A percentile compares a stretch with the other conserved stretches of the same genome.
phyloP scores from a whole-genome alignment of 2,888 invertebrate species.

The Amblyteles armatorius region DNA sequence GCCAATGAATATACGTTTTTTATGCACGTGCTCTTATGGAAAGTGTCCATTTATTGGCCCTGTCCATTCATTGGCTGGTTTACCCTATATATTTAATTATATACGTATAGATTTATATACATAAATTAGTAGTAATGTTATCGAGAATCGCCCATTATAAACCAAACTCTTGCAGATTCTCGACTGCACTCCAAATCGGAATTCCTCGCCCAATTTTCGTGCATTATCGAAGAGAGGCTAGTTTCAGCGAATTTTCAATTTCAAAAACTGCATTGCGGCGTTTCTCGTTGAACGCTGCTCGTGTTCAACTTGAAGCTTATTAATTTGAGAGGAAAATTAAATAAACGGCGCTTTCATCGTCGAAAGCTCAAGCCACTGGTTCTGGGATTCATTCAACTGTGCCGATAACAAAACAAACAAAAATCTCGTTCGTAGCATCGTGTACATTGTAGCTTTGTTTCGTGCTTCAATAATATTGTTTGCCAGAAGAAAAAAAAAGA shows the following conservation, averaged over 20 bases:
- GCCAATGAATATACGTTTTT: too few relatives aligned
- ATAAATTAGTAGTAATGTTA: conserved; percentile 11
- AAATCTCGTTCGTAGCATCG: not conserved
- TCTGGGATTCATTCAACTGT: not conserved
- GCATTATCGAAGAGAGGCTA: conserved; percentile 7
- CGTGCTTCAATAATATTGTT: not conserved
- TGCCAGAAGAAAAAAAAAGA: not conserved
- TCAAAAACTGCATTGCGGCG: conserved; percentile 56
- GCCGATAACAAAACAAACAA: not conserved
- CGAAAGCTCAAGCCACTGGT: not conserved
- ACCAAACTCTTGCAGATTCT: not conserved
- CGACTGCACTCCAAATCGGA: not conserved
- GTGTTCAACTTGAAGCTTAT: not conserved
- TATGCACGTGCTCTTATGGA: too few relatives aligned
- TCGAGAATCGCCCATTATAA: conserved; percentile 25
- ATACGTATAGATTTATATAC: not conserved
- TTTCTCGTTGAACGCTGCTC: conserved; percentile 47
- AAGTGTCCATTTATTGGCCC: too few relatives aligned
- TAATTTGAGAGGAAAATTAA: not conserved
- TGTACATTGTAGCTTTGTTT: not conserved
- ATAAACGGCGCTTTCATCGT: not conserved
- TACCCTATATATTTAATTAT: not conserved
- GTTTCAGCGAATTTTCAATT: conserved; percentile 61
- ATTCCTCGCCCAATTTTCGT: conserved; percentile 22
- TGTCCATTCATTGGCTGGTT: too few relatives aligned